Percentiles rank a stretch among this genome's conserved stretches.
phyloP scores from a whole-genome alignment of 2,888 invertebrate species.

The Drosophila stalkeri region DNA sequence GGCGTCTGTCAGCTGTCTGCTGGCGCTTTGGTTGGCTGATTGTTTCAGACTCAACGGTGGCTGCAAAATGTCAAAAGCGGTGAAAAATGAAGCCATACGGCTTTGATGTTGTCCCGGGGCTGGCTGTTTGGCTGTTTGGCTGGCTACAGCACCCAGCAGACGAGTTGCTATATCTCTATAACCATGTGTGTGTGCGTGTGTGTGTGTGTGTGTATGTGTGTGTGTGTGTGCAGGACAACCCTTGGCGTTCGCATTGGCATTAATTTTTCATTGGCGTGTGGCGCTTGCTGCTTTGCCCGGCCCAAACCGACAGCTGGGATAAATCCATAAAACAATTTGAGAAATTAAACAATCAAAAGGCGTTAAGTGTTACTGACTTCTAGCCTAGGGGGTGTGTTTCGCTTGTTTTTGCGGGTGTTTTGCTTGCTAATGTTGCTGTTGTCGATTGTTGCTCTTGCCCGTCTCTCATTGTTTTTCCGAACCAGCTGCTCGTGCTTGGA shows the following conservation, averaged over 20 bases:
- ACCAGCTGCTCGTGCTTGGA: constrained; percentile 36
- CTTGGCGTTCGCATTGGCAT: constrained; percentile 53
- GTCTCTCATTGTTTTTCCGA: constrained; percentile 12
- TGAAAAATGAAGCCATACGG: constrained; percentile 77
- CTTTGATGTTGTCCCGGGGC: constrained; percentile 70
- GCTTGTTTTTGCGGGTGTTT: constrained; percentile 10
- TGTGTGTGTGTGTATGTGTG: background rate
- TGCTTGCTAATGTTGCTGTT: constrained; percentile 23
- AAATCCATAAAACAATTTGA: constrained; percentile 82
- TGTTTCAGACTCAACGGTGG: constrained; percentile 66
- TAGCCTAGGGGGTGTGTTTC: constrained; percentile 31
- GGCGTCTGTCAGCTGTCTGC: constrained; percentile 73
- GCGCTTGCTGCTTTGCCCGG: constrained; percentile 19
- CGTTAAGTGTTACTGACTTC: constrained; percentile 79
- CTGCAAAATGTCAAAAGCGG: constrained; percentile 81
- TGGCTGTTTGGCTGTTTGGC: background rate
- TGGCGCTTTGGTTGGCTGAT: constrained; percentile 79
- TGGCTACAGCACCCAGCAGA: constrained; percentile 2
- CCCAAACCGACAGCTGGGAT: constrained; percentile 60
- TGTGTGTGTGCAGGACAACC: constrained; percentile 43
- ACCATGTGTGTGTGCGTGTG: background rate
- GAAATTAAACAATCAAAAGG: constrained; percentile 81
- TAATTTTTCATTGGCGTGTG: constrained; percentile 80
- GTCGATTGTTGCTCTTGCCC: constrained; percentile 8
- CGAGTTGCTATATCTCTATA: background rate